phyloP scores from a whole-genome alignment of 37 sponge, comb jelly and placozoan species.

The Ianthella basta region DNA sequence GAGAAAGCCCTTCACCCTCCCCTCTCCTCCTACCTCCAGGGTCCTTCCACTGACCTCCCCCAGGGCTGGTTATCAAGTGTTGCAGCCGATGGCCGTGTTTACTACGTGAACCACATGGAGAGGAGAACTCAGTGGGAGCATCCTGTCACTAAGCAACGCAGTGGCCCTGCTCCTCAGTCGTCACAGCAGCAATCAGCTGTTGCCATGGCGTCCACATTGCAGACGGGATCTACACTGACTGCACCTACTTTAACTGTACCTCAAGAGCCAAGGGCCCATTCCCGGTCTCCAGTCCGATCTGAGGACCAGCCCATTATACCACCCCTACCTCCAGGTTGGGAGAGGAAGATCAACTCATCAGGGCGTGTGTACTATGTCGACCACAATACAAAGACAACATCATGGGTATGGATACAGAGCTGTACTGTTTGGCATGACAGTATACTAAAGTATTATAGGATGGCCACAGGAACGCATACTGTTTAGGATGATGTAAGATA shows the following conservation, averaged over 20 bases:
- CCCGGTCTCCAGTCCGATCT: background rate
- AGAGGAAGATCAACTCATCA: constrained; percentile 51
- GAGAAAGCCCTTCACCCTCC: no score
- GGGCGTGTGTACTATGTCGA: constrained; percentile 76
- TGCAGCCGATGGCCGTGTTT: constrained; percentile 25
- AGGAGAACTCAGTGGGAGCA: constrained; percentile 21
- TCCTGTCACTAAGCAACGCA: background rate
- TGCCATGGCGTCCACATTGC: background rate
- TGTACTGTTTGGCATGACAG: no score
- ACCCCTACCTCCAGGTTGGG: constrained; percentile 63
- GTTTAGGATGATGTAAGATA: no score
- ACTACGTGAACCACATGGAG: constrained; percentile 32
- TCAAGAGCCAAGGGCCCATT: background rate
- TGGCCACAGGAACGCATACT: no score
- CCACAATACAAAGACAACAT: constrained; percentile 72
- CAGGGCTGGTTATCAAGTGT: background rate
- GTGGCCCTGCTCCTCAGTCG: background rate
- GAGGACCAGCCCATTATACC: background rate
- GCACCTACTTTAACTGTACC: background rate
- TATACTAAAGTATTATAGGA: no score
- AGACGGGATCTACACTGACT: background rate
- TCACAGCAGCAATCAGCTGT: background rate
- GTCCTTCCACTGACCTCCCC: constrained; percentile 7
- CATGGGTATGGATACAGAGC: constrained; percentile 45
- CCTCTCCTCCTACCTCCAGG: no score